Evolutionary conservation across 2,113 vertebrate genomes (phyloP), one percentile per base, ranked within the genome.

Genomic region (Astur gentilis): DNA sequence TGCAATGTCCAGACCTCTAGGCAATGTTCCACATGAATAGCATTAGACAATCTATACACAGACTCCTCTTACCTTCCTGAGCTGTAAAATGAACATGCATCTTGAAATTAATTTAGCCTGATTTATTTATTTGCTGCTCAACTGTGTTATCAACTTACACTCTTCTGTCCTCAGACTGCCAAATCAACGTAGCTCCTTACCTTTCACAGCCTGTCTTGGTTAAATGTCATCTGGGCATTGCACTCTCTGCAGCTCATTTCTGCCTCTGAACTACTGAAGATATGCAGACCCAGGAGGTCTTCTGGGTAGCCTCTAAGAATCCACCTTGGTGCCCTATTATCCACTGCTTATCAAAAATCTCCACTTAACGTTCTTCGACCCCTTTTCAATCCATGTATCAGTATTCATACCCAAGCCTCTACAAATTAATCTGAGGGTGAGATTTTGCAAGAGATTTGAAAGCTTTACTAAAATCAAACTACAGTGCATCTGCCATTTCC

Each of bases 381-480:
- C 4, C 31, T 83, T 94, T 96, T 87, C 84, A 95, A 84, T 95
- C 66, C 49, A 0, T 6, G 16, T 62, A 89, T 92, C 66, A 45
- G 78, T 88, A 93, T 95, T 97, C 87, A 94, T 50, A 73, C 11
- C 13, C 54, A 69, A 95, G 5, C 32, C n/a, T 90, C n/a, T 72
- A 69, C 54, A 85, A 94, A 87, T 87, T 90, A 96, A 94, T 97
- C 94, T 80, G 75, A 90, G 65, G 29, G 20, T 77, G 34, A 79
- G 87, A 90, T 91, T 95, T 93, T 93, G 49, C 20, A 66, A 72
- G 49, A 95, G 70, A 91, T 95, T 84, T 89, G 58, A 92, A 94
- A 95, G 80, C 75, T 93, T 88, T 79, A 34, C 62, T 60, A 61
- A 95, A 95, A 76, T 79, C 57, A 94, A 87, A 73, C 89, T 73